These are phyloP conservation scores for Parascotia fuliginaria DNA, from an alignment of 2,888 invertebrate species.

Conservation along the genomic window DNA sequence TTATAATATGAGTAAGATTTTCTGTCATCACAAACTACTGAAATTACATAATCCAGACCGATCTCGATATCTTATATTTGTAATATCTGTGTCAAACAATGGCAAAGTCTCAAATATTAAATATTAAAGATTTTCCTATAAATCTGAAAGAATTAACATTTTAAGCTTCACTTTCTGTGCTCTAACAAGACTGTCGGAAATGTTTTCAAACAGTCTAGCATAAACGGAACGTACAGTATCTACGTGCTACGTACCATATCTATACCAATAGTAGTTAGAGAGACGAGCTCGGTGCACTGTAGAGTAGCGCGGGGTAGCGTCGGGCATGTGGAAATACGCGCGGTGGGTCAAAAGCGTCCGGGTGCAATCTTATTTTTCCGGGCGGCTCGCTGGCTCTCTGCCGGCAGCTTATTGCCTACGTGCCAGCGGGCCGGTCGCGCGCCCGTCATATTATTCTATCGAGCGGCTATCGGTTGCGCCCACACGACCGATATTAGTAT, in stretches of 20 bases:
- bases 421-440: conserved; percentile 75
- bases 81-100: no score
- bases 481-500: conserved; percentile 82
- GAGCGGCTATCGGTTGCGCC: conserved; percentile 77
- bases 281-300: conserved; percentile 19
- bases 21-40: no score
- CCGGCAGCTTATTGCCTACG: conserved; percentile 85
- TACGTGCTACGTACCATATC: conserved; percentile 18
- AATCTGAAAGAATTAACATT: neutral
- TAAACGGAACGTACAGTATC: conserved; percentile 21
- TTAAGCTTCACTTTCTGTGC: conserved; percentile 6
- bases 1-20: no score
- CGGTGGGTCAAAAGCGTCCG: conserved; percentile 57
- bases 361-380: conserved; percentile 82
- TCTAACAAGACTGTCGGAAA: conserved; percentile 25
- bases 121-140: neutral
- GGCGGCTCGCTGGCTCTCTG: conserved; percentile 72
- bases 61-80: no score
- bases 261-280: neutral
- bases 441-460: conserved; percentile 84
- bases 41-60: no score
- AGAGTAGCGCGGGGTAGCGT: conserved; percentile 29
- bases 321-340: conserved; percentile 64
- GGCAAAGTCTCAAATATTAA: neutral
- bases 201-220: conserved; percentile 29